phyloP scores from a whole-genome alignment of 2,113 vertebrate genomes.

The Scalopus aquaticus region DNA sequence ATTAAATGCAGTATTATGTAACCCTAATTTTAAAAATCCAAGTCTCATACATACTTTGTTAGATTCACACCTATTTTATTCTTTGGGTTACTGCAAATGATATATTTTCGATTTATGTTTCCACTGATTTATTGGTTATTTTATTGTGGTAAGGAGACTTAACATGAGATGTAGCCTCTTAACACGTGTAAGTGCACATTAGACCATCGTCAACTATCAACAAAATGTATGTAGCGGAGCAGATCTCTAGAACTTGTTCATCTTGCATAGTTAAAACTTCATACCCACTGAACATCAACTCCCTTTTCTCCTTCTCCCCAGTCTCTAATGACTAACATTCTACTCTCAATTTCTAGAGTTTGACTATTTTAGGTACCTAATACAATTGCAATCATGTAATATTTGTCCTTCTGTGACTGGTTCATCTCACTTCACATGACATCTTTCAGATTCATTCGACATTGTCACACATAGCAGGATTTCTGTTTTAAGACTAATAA shows the following conservation, averaged over 20 bases:
- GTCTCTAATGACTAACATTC: not conserved
- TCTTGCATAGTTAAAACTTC: not conserved
- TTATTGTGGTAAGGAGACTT: not conserved
- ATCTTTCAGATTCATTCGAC: not conserved
- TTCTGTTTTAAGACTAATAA: not conserved
- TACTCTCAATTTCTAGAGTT: not conserved
- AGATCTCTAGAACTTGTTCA: not conserved
- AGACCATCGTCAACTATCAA: not conserved
- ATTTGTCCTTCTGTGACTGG: not conserved
- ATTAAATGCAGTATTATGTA: not conserved
- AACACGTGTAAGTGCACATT: not conserved
- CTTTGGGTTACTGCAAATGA: not conserved
- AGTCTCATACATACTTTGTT: not conserved
- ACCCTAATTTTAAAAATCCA: not conserved
- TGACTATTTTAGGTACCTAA: not conserved
- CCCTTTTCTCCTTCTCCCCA: not conserved
- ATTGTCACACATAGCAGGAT: not conserved
- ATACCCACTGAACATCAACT: not conserved
- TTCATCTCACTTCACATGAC: not conserved
- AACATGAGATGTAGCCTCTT: not conserved
- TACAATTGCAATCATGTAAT: not conserved
- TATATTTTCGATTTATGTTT: too few relatives aligned
- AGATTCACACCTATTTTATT: not conserved
- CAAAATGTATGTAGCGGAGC: not conserved
- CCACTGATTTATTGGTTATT: not conserved